Base-by-base conservation (phyloP, 2,888 invertebrate species). In the Myathropa florea region DNA sequence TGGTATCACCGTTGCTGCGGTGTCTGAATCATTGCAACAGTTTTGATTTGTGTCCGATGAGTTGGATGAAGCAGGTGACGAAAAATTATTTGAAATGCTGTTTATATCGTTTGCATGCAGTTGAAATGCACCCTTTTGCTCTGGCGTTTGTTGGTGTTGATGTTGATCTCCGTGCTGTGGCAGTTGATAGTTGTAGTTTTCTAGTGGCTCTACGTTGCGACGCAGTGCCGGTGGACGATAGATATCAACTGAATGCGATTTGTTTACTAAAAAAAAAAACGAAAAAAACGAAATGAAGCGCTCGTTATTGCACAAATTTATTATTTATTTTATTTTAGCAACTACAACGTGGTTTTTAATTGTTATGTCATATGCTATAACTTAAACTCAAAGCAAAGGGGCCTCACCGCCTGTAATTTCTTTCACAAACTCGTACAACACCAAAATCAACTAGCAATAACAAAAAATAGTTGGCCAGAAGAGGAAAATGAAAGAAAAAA, bases 171-270 rank as follows among this genome's bases (percentile, higher is more conserved):
- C 88, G n/a, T 88, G 88, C 18, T 77, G 80, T 65, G 65, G 88
- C 39, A 73, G 80, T 30, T 83, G 78, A 83, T 87, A 81, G 59
- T 77, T 83, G 88, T 89, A 81, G 88, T 89, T 79, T 89, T 89
- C 84, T 89, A 90, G 83, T 89, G 90, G 85, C 88, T 90, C 86
- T 63, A 73, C 10, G 72, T 76, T 89, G 76, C 90, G 90, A 83
- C 94, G 93, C 57, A 93, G 92, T 61, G 94, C 94, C 78, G 94
- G 94, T 83, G 94, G 94, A 88, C 94, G 92, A 89, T 94, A 94
- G 72, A 94, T 93, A 89, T 93, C 93, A 75, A 93, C 92, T 61
- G 93, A 91, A 87, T 90, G 90, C 60, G 91, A 90, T 89, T 92
- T 92, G 84, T 89, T 89, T 77, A 90, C 92, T 91, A 78, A 30